A percentile compares a stretch with the other conserved stretches of the same genome.
These are phyloP conservation scores for Stramonita haemastoma DNA, from an alignment of 2,888 invertebrate species.

Conservation along the genomic window DNA sequence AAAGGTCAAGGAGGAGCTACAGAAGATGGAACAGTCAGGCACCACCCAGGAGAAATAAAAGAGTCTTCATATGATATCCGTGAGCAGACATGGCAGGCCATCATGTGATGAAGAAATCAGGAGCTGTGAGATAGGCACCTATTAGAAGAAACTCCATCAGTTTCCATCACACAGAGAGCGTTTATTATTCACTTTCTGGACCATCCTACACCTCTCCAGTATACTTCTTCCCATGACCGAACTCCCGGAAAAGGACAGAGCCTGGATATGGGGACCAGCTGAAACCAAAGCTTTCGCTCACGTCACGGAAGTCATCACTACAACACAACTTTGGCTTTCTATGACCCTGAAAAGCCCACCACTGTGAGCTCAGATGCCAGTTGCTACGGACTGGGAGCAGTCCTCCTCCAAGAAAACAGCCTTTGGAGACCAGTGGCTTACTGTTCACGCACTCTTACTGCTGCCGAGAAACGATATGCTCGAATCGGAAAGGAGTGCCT, in stretches of 20 bases:
- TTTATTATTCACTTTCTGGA: slow-evolving; percentile 27
- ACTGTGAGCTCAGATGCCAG: slow-evolving; percentile 3
- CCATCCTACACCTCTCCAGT: neutral
- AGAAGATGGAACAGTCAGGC: too few relatives aligned
- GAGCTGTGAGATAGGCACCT: too few relatives aligned
- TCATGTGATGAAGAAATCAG: too few relatives aligned
- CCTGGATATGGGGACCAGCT: slow-evolving; percentile 12
- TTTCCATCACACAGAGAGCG: too few relatives aligned
- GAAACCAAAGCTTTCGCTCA: neutral
- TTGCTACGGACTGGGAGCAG: neutral
- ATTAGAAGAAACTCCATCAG: too few relatives aligned
- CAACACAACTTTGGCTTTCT: neutral
- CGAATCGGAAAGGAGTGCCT: neutral
- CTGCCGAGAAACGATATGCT: neutral
- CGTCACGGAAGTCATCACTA: slow-evolving; percentile 8
- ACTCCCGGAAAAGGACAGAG: slow-evolving; percentile 15
- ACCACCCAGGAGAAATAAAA: too few relatives aligned
- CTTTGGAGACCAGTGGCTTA: neutral
- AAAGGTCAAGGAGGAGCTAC: too few relatives aligned
- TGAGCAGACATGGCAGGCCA: too few relatives aligned
- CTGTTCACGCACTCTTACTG: neutral
- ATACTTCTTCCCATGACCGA: neutral
- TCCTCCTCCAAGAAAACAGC: neutral
- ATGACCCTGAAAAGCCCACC: neutral
- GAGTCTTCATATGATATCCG: too few relatives aligned